A percentile compares a stretch with the other conserved stretches of the same genome.
These are phyloP conservation scores for Paraplagusia blochii DNA, from an alignment of 2,113 vertebrate genomes.

Conservation along the genomic window DNA sequence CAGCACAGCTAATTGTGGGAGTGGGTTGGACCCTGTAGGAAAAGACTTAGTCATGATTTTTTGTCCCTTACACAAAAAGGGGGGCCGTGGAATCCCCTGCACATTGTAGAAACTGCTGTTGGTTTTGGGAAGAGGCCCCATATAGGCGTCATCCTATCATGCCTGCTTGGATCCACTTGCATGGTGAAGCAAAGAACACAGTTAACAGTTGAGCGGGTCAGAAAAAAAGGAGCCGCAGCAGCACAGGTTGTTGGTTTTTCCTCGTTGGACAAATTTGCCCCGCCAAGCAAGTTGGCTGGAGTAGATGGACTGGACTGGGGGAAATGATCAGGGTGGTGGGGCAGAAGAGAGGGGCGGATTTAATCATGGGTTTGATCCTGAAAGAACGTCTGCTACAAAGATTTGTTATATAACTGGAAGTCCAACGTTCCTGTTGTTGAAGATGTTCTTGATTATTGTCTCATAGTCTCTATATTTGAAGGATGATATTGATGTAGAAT, in stretches of 20 bases:
- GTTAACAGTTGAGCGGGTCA: slow-evolving; percentile 80
- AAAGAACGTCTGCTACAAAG: not conserved
- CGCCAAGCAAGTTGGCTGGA: slow-evolving; percentile 65
- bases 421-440: no score
- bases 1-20: slow-evolving; percentile 17
- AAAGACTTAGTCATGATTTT: slow-evolving; percentile 62
- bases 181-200: slow-evolving; percentile 76
- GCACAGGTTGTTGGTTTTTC: slow-evolving; percentile 75
- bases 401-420: no score
- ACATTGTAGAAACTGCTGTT: slow-evolving; percentile 68
- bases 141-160: slow-evolving; percentile 64
- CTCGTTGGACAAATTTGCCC: slow-evolving; percentile 76
- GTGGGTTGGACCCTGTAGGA: slow-evolving; percentile 24
- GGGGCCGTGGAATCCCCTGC: slow-evolving; percentile 63
- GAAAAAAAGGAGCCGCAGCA: slow-evolving; percentile 79
- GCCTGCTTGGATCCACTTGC: slow-evolving; percentile 74
- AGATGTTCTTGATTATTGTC: no score
- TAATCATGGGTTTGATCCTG: slow-evolving; percentile 15
- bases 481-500: no score
- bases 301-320: slow-evolving; percentile 55
- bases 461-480: no score
- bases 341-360: slow-evolving; percentile 10
- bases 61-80: slow-evolving; percentile 64
- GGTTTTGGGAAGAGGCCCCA: slow-evolving; percentile 70
- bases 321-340: slow-evolving; percentile 42